These are phyloP conservation scores for Lasaia peninsularis DNA, from an alignment of 1,140 invertebrate species.

Conservation along the genomic window DNA sequence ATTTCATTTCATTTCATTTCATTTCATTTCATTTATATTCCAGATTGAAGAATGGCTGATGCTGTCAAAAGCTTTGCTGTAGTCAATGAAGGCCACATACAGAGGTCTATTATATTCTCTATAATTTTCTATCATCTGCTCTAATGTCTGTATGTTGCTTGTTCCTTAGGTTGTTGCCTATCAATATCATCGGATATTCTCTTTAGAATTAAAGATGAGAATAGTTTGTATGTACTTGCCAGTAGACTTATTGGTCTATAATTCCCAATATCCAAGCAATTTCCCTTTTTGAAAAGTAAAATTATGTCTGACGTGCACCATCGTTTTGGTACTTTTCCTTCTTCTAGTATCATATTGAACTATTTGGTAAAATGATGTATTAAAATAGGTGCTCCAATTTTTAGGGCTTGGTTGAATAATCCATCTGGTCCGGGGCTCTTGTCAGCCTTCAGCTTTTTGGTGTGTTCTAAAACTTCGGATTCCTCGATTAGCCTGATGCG, in stretches of 20 bases:
- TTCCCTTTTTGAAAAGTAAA: background rate
- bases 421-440: slow-evolving; percentile 8
- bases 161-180: background rate
- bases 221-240: background rate
- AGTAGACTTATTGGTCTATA: background rate
- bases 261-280: background rate
- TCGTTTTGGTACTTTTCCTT: background rate
- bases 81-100: slow-evolving; percentile 21
- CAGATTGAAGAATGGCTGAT: background rate
- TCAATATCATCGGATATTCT: background rate
- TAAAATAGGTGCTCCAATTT: background rate
- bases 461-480: background rate
- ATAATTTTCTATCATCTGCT: background rate
- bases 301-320: slow-evolving; percentile 1
- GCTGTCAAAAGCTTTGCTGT: slow-evolving; percentile 13
- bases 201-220: background rate
- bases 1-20: no score
- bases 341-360: slow-evolving; percentile 3
- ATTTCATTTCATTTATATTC: no score
- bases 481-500: background rate
- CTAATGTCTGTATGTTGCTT: background rate
- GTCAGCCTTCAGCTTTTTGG: background rate
- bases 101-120: background rate
- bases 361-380: background rate
- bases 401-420: background rate